Percentiles rank a stretch among this genome's conserved stretches.
These are phyloP conservation scores for Amniataba percoides DNA, from an alignment of 2,797 vertebrate species.

Conservation along the genomic window DNA sequence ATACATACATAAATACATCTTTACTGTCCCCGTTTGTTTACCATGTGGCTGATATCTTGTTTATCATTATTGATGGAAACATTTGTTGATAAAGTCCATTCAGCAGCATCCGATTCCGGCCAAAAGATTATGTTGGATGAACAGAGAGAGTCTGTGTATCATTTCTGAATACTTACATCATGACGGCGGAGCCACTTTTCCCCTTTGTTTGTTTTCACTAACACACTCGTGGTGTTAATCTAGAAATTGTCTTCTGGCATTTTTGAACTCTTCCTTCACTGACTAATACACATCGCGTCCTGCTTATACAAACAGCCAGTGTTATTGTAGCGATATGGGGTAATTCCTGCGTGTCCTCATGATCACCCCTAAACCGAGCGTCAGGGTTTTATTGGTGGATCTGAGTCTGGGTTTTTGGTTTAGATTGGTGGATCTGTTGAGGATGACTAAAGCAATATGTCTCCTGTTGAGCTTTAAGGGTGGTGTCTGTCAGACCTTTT, in stretches of 20 bases:
- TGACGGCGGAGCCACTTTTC: slow-evolving; percentile 48
- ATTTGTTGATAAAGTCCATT: slow-evolving; percentile 57
- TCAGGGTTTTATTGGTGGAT: slow-evolving; percentile 56
- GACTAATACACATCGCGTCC: slow-evolving; percentile 47
- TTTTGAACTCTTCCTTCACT: slow-evolving; percentile 56
- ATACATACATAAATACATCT: too few relatives aligned
- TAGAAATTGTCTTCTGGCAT: slow-evolving; percentile 60
- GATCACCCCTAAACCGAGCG: slow-evolving; percentile 55
- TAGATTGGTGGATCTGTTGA: slow-evolving; percentile 65
- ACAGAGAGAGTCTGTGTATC: slow-evolving; percentile 62
- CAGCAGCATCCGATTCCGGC: slow-evolving; percentile 51
- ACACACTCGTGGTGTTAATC: slow-evolving; percentile 72
- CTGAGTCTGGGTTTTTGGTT: slow-evolving; percentile 60
- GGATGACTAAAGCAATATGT: slow-evolving; percentile 66
- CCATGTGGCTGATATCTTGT: slow-evolving; percentile 57
- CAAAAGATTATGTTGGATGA: slow-evolving; percentile 70
- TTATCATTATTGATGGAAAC: slow-evolving; percentile 63
- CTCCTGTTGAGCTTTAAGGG: slow-evolving; percentile 61
- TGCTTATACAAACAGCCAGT: slow-evolving; percentile 61
- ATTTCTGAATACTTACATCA: slow-evolving; percentile 74
- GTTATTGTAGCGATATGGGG: slow-evolving; percentile 47
- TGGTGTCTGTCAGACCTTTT: slow-evolving; percentile 67
- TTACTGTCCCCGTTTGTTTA: slow-evolving; percentile 53
- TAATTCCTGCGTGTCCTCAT: slow-evolving; percentile 62
- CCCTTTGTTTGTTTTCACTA: slow-evolving; percentile 75